A percentile compares a stretch with the other conserved stretches of the same genome.
These are phyloP conservation scores for Ladona fulva DNA, from an alignment of 1,140 invertebrate genomes.

Conservation along the genomic window DNA sequence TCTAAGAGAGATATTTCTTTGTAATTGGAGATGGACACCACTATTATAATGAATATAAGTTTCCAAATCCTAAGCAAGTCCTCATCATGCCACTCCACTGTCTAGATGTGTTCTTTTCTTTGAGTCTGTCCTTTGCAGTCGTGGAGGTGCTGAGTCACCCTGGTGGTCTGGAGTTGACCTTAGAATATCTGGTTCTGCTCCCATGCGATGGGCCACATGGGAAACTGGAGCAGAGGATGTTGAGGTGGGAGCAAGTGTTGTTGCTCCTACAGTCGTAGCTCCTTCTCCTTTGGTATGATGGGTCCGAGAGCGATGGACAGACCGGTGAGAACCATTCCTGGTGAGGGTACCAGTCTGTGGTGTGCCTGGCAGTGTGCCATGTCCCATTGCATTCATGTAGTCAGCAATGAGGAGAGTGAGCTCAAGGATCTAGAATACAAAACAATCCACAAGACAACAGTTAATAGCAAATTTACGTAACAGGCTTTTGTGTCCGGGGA, in stretches of 20 bases:
- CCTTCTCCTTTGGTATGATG: not conserved
- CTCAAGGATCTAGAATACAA: slow-evolving; percentile 64
- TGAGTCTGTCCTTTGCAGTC: not conserved
- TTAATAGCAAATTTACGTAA: too few species aligned
- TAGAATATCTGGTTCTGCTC: not conserved
- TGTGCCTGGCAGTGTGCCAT: slow-evolving; percentile 55
- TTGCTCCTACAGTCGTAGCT: not conserved
- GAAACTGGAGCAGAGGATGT: not conserved
- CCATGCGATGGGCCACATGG: not conserved
- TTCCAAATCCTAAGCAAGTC: not conserved
- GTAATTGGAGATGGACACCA: not conserved
- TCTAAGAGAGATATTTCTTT: not conserved
- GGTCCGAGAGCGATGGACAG: slow-evolving; percentile 32
- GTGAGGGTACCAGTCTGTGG: slow-evolving; percentile 72
- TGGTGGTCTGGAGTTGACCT: not conserved
- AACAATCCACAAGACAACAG: slow-evolving; percentile 23
- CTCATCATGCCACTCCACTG: not conserved
- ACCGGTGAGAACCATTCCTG: slow-evolving; percentile 60
- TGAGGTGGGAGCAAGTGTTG: not conserved
- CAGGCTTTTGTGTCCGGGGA: too few species aligned
- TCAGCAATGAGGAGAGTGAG: slow-evolving; percentile 87
- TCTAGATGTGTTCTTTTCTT: not conserved
- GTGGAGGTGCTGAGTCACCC: not conserved
- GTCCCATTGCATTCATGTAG: slow-evolving; percentile 85
- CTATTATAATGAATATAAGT: not conserved